Base-by-base conservation (phyloP, 2,113 vertebrate genomes). In the Hippoglossus stenolepis region DNA sequence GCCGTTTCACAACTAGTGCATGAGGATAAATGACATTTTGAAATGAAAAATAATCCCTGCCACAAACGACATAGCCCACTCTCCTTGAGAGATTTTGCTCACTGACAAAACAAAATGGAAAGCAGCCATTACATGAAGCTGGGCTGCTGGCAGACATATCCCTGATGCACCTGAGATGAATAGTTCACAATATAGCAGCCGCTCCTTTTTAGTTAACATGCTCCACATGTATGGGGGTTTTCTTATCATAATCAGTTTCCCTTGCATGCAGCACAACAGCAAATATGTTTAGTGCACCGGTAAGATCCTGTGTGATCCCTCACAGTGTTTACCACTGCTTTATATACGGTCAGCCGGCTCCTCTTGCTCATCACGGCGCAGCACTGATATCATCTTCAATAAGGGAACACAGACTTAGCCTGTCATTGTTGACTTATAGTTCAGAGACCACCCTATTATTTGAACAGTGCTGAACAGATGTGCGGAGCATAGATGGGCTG, bases 301-400 rank as follows among this genome's bases (percentile, higher is more conserved):
- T 63, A 74, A 73, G 75, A 80, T 80, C 84, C 81, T 59, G 72
- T 76, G 85, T 64, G 72, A 63, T 68, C 81, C 40, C 70, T 79
- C 61, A 2, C 45, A 20, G 82, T 81, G 78, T 88, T 87, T 87
- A 75, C 84, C 51, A 11, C 45, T 21, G 58, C 51, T 78, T 77
- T 89, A 84, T 88, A 75, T 89, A 87, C 66, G 83, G 87, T 82
- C 87, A 86, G 87, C 70, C 74, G 54, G 82, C 65, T 77, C 68
- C 77, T 91, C 75, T 80, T 88, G 87, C 88, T 89, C 88, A 75
- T 91, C 88, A 82, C 84, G 76, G 87, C 66, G 61, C 75, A 35
- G 77, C 2, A 26, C 80, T 76, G 93, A 94, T 95, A 94, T 85
- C 85, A 94, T 95, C 93, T 93, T 91, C 92, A 94, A 91, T 92